A percentile compares a stretch with the other conserved stretches of the same genome.
Conservation (phyloP, 1,140 invertebrate species). For the Condylostylus longicornis region DNA sequence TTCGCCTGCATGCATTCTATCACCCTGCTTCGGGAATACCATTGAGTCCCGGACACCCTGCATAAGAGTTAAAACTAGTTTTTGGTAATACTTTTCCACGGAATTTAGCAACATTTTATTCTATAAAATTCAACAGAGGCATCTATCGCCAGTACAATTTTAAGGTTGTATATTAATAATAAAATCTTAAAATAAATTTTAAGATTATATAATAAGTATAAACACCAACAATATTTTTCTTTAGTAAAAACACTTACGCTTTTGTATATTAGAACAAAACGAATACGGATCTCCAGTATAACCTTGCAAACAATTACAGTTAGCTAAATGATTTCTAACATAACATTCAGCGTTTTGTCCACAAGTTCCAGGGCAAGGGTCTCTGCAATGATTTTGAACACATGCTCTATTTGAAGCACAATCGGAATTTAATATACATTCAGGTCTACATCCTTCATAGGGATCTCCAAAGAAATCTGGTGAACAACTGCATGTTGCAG, state of each 20-base stretch:
- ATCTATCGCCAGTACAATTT: neutral
- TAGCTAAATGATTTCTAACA: slow-evolving; percentile 52
- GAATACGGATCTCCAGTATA: slow-evolving; percentile 50
- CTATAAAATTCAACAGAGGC: too few species aligned
- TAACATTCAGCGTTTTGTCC: slow-evolving; percentile 52
- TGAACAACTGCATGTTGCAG: slow-evolving; percentile 49
- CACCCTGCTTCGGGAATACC: too few species aligned
- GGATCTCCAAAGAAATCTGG: slow-evolving; percentile 50
- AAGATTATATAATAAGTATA: slow-evolving; percentile 14
- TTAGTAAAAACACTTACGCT: slow-evolving; percentile 14
- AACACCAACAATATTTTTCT: slow-evolving; percentile 35
- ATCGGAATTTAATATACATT: slow-evolving; percentile 53
- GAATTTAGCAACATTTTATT: too few species aligned
- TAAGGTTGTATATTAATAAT: neutral
- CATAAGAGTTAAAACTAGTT: too few species aligned
- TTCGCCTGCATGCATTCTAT: too few species aligned
- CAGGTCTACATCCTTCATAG: slow-evolving; percentile 51
- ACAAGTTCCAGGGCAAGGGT: slow-evolving; percentile 57
- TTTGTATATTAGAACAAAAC: slow-evolving; percentile 27
- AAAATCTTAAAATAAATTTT: neutral
- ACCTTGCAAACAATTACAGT: slow-evolving; percentile 46
- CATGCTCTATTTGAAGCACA: slow-evolving; percentile 49
- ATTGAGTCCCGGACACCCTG: too few species aligned
- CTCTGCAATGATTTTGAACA: slow-evolving; percentile 51
- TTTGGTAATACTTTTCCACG: too few species aligned